phyloP scores from a whole-genome alignment of 2,113 vertebrate species.

The Neolamprologus caudopunctatus region DNA sequence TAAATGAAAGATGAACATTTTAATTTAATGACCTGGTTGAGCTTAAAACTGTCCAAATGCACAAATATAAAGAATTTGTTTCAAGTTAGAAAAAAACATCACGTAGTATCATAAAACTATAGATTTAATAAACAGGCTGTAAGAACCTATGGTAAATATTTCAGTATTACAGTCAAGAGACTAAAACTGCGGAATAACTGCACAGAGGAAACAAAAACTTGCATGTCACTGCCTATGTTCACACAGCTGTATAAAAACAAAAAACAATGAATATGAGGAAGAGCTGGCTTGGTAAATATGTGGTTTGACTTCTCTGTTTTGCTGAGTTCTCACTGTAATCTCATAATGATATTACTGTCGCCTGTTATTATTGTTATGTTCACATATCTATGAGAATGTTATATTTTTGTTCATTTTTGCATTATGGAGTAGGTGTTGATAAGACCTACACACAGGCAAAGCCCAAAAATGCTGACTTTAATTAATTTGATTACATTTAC shows the following conservation, averaged over 20 bases:
- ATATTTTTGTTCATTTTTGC: not conserved
- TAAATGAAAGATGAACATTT: not conserved
- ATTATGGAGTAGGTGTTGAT: not conserved
- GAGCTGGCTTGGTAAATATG: not conserved
- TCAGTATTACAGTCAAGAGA: not conserved
- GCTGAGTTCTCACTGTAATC: not conserved
- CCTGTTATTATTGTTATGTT: not conserved
- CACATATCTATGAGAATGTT: not conserved
- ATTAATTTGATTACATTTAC: not conserved
- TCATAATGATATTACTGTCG: not conserved
- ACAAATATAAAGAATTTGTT: not conserved
- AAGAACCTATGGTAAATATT: not conserved
- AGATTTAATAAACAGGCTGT: not conserved
- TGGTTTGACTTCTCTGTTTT: not conserved
- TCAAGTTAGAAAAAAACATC: not conserved
- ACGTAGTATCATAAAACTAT: not conserved
- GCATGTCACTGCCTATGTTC: not conserved
- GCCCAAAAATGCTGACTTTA: not conserved
- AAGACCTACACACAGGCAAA: not conserved
- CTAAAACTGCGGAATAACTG: not conserved
- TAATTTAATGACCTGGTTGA: not conserved
- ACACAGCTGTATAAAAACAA: not conserved
- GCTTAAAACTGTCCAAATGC: not conserved
- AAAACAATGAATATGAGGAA: not conserved
- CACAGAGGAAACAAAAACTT: not conserved